A percentile compares a stretch with the other conserved stretches of the same genome.
phyloP scores from a whole-genome alignment of 2,888 invertebrate genomes.

The Danaus chrysippus region DNA sequence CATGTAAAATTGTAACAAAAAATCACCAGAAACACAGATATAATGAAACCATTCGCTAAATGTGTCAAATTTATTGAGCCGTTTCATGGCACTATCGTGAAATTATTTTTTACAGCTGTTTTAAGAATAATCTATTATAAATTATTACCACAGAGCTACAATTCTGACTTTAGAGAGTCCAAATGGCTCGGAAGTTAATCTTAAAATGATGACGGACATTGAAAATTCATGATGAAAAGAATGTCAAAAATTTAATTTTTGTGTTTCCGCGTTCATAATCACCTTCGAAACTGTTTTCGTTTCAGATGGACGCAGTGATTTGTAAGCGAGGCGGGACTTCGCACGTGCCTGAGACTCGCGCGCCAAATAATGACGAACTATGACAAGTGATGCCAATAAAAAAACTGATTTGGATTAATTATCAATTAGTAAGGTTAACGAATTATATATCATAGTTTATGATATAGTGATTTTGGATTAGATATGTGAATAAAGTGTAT shows the following conservation, averaged over 20 bases:
- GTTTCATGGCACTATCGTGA: slow-evolving; percentile 8
- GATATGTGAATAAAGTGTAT: not conserved
- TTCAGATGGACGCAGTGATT: slow-evolving; percentile 53
- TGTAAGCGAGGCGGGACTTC: slow-evolving; percentile 39
- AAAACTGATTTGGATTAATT: not conserved
- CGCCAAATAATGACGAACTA: slow-evolving; percentile 26
- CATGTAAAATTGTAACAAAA: not conserved
- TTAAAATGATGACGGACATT: not conserved
- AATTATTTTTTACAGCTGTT: slow-evolving; percentile 1
- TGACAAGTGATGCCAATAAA: slow-evolving; percentile 17
- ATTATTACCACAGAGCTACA: too few relatives aligned
- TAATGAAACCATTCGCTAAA: slow-evolving; percentile 15
- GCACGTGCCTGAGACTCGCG: slow-evolving; percentile 39
- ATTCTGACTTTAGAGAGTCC: too few relatives aligned
- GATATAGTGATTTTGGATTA: not conserved
- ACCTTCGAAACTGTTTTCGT: slow-evolving; percentile 31
- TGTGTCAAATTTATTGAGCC: slow-evolving; percentile 14
- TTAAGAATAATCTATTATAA: not conserved
- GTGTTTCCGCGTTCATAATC: slow-evolving; percentile 25
- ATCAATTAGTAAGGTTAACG: too few relatives aligned
- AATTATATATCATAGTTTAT: too few relatives aligned
- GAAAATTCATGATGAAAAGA: not conserved
- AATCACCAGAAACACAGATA: slow-evolving; percentile 11
- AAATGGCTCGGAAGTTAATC: too few relatives aligned
- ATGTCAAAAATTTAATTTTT: not conserved